Evolutionary conservation across 2,888 invertebrate genomes (phyloP), one percentile per base, ranked within the genome.

Genomic region (Himalopsyche tibetana): DNA sequence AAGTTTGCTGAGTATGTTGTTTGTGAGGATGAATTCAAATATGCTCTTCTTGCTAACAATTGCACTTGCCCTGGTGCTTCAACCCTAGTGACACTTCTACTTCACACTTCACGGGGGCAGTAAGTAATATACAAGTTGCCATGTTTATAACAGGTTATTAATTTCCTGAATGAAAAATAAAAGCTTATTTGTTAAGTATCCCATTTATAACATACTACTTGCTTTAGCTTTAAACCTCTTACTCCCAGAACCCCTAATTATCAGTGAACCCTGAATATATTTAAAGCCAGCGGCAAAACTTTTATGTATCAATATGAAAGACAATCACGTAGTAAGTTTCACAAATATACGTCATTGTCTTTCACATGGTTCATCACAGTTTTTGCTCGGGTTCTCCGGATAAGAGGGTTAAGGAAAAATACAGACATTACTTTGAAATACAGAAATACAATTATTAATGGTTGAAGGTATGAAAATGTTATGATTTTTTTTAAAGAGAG

Each of bases 1-100:
- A 98, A 99, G 92, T 99, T 99, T 92, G 99, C 99, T 69, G 99
- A 99, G 91, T 98, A 98, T 92, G 98, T 99, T 19, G 99, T 99
- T 55, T 99, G 99, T 92, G 99, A 99, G 92, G 99, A 99, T 91
- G 99, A 99, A 92, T 99, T 99, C 93, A 99, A 99, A 92, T 99
- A 99, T 91, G 99, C 99, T 38, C 94, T 99, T 87, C 93, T 99
- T 89, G 99, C 99, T 88, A 99, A 99, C 94, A 99, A 99, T 92
- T 99, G 99, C 93, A 97, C 99, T 88, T 99, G 98, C 92, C 99
- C 99, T 0, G 99, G 99, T 19, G 98, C 98, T 17, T 99, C 99
- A 80, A 99, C 99, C 0, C 94, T 99, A 87, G 98, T 99, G 89
- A 99, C 99, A 1, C 94, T 99, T 0, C 94, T 99, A 82, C 94